Conservation (phyloP, 2,113 vertebrate genomes). For the Galemys pyrenaicus region DNA sequence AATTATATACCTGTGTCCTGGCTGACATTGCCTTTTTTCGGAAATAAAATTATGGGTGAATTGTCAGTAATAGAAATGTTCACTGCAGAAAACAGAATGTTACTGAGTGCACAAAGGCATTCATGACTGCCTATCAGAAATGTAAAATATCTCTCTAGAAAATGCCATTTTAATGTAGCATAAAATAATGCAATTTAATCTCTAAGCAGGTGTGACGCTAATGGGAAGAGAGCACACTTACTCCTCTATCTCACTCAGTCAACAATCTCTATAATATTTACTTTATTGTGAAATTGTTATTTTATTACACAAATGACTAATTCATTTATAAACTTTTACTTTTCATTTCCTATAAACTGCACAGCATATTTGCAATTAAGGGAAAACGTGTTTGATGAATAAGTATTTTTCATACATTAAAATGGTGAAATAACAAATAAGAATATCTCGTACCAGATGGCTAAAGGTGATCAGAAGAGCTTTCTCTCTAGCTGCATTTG, state of each 20-base stretch:
- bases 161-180: constrained; percentile 84
- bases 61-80: constrained; percentile 74
- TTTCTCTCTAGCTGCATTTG: background rate
- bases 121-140: constrained; percentile 77
- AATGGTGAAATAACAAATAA: background rate
- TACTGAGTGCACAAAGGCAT: constrained; percentile 80
- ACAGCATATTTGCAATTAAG: constrained; percentile 61
- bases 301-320: constrained; percentile 63
- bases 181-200: constrained; percentile 84
- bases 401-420: background rate
- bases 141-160: constrained; percentile 76
- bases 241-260: constrained; percentile 63
- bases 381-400: background rate
- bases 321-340: constrained; percentile 55
- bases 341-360: constrained; percentile 68
- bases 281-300: constrained; percentile 66
- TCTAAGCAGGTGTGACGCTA: constrained; percentile 85
- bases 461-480: background rate
- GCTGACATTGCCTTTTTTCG: constrained; percentile 48
- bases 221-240: constrained; percentile 67
- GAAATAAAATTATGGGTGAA: constrained; percentile 76
- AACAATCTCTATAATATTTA: constrained; percentile 75
- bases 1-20: background rate
- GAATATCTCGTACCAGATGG: background rate
- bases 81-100: constrained; percentile 76